Evolutionary conservation across 2,113 vertebrate species (phyloP).

Genomic region (Pedionomus torquatus): DNA sequence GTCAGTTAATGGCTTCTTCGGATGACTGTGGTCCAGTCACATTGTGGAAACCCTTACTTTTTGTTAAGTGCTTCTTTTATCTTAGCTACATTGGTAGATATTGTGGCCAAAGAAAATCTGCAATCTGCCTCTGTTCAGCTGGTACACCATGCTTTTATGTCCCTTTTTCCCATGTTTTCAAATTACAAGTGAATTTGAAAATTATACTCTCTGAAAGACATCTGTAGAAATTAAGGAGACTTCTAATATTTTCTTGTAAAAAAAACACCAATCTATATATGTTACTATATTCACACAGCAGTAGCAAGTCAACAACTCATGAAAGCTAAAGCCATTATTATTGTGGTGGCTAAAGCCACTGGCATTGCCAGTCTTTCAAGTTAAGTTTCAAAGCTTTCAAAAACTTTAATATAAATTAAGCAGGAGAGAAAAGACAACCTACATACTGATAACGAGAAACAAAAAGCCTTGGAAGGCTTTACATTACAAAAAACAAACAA

Average conservation of each 20-base stretch:
- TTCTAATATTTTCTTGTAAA: not conserved
- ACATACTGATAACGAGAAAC: not conserved
- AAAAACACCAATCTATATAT: not conserved
- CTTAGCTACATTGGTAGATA: not conserved
- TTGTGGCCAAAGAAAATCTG: not conserved
- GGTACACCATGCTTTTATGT: fast-evolving
- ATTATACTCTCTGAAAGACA: not conserved
- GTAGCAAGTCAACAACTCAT: not conserved
- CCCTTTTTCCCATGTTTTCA: not conserved
- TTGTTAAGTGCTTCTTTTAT: not conserved
- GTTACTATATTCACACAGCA: not conserved
- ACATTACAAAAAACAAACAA: not conserved
- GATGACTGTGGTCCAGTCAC: not conserved
- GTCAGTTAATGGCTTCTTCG: not conserved
- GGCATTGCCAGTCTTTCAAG: not conserved
- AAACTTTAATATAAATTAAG: not conserved
- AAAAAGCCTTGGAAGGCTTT: not conserved
- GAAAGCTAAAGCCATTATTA: not conserved
- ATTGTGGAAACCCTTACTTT: not conserved
- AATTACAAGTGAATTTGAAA: not conserved
- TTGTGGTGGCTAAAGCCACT: too few species aligned
- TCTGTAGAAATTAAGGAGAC: not conserved
- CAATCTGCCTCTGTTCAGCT: not conserved
- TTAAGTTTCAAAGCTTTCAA: not conserved
- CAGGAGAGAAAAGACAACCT: not conserved